Evolutionary conservation across 64 coral and sea anemone species (phyloP), one percentile per base, ranked within the genome.

Genomic region (Acropora tenuis): DNA sequence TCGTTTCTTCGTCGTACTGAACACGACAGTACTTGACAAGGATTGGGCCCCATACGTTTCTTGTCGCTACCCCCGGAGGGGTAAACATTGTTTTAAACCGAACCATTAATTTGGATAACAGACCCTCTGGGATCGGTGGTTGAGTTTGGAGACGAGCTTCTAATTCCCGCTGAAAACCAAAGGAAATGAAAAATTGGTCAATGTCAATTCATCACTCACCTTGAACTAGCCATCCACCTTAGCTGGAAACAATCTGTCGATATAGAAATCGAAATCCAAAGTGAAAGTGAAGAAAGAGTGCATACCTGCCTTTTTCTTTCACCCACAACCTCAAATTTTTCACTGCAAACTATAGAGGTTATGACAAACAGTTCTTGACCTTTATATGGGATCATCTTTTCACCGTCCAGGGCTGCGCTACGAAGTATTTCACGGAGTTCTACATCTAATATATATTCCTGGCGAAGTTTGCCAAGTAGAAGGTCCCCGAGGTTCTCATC

Each of bases 1-100:
- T 42, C 0, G 41, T 45, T 4, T 83, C 43, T 67, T 19, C 59
- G 9, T 67, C n/a, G 59, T 66, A 83, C 1, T 45, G 4, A 1
- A 67, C 80, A 47, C 3, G 43, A 57, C 80, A 83, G 60, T 57
- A 83, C 42, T 67, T 83, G 43, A 83, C 44, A 1, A 83, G 60
- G 5, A 83, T 13, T 17, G 80, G 80, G 46, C 41, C 80, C 19
- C 5, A 11, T 16, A 5, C 10, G 10, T 19, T 46, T 11, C 80
- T 83, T 10, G 41, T 7, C 20, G 80, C 41, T 5, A 60, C 19
- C 43, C 43, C 80, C 7, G 80, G 80, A 83, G 80, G 80, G 43
- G 16, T 3, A 67, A 13, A 46, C 2, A 12, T 7, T 0, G 43
- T 15, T 0, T 46, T 67, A 15, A 2, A 46, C 6, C 6, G 9